Evolutionary conservation across 2,113 vertebrate species (phyloP).

Genomic region (Cairina moschata): DNA sequence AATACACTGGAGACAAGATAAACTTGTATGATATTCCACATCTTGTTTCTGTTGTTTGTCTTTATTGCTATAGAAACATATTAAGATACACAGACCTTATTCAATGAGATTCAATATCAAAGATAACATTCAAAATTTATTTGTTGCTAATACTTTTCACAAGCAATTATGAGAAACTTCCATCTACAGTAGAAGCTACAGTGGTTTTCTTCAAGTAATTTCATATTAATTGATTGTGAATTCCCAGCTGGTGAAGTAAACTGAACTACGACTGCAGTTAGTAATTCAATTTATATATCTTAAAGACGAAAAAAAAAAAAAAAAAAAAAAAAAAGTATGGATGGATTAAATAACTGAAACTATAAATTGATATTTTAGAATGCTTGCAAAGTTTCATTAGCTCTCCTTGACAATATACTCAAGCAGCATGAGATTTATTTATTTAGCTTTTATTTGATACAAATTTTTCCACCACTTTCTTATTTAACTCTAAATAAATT

Average conservation of each 20-base stretch:
- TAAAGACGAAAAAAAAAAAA: background rate
- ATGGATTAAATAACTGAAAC: background rate
- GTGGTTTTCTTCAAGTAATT: background rate
- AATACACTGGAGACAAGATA: background rate
- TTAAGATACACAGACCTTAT: background rate
- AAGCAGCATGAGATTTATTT: background rate
- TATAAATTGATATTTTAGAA: background rate
- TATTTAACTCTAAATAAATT: background rate
- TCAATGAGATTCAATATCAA: background rate
- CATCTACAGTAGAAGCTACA: background rate
- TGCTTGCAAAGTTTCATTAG: background rate
- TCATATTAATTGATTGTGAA: background rate
- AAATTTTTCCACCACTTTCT: background rate
- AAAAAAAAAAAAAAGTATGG: too few species aligned
- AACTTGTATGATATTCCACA: fast-evolving
- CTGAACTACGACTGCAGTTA: background rate
- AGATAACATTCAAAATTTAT: background rate
- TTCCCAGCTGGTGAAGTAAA: background rate
- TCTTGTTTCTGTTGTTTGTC: background rate
- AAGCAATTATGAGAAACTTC: background rate
- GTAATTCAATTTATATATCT: background rate
- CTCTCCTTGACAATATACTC: background rate
- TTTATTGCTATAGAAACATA: background rate
- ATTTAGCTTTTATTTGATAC: background rate
- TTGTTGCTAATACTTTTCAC: background rate